Conservation (phyloP, 1,140 invertebrate species). For the Panonychus citri region DNA sequence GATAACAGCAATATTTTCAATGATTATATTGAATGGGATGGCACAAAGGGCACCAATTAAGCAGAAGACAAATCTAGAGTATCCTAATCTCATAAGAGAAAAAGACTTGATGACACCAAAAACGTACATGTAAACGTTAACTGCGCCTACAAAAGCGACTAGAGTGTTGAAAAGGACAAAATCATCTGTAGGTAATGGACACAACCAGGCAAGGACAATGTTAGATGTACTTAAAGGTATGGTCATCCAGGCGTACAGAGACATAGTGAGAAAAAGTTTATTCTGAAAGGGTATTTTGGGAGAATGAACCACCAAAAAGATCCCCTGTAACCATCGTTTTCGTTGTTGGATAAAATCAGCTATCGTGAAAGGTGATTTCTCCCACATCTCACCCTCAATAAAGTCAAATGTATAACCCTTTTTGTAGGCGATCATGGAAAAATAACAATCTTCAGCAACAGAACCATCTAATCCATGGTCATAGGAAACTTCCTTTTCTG, state of each 20-base stretch:
- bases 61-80: constrained; percentile 49
- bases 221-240: constrained; percentile 76
- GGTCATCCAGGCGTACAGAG: constrained; percentile 85
- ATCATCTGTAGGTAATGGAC: constrained; percentile 56
- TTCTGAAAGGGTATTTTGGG: constrained; percentile 51
- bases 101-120: constrained; percentile 90
- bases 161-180: constrained; percentile 44
- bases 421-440: constrained; percentile 28
- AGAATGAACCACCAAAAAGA: constrained; percentile 75
- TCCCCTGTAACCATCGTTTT: constrained; percentile 80
- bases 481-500: constrained; percentile 27
- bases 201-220: constrained; percentile 52
- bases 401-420: constrained; percentile 25
- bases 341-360: constrained; percentile 86
- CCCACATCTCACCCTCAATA: constrained; percentile 31
- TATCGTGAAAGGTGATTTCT: constrained; percentile 71
- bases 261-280: constrained; percentile 61
- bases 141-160: constrained; percentile 62
- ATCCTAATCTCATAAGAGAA: constrained; percentile 56
- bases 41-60: constrained; percentile 59
- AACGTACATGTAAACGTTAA: constrained; percentile 86
- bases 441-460: constrained; percentile 33
- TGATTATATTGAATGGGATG: constrained; percentile 70
- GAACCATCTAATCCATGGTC: constrained; percentile 30
- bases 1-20: constrained; percentile 78